Conservation (phyloP, 2,888 invertebrate species). For the Campaea margaritaria region DNA sequence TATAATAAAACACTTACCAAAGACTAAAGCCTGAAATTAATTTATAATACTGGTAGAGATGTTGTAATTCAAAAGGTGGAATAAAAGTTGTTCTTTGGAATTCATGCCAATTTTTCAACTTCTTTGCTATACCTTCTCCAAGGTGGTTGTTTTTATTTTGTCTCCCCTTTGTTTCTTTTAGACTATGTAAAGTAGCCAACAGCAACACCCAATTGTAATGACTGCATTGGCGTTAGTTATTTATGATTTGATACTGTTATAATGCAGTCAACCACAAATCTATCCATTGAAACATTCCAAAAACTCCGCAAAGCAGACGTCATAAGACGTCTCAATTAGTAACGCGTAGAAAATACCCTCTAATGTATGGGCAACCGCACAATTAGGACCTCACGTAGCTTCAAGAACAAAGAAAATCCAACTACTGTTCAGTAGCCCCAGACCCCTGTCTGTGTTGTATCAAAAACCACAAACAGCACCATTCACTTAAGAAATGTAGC, state of each 20-base stretch:
- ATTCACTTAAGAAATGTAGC: slow-evolving; percentile 55
- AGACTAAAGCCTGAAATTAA: no score
- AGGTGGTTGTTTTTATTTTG: no score
- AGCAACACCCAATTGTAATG: neutral
- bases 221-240: slow-evolving; percentile 7
- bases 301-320: slow-evolving; percentile 31
- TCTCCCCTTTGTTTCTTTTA: no score
- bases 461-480: slow-evolving; percentile 77
- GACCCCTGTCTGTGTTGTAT: slow-evolving; percentile 68
- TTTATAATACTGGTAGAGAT: no score
- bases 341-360: slow-evolving; percentile 54
- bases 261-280: slow-evolving; percentile 31
- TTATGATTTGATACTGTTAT: slow-evolving; percentile 22
- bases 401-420: slow-evolving; percentile 65
- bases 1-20: no score
- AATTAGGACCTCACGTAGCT: slow-evolving; percentile 73
- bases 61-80: no score
- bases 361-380: slow-evolving; percentile 68
- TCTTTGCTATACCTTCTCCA: no score
- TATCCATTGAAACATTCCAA: slow-evolving; percentile 21
- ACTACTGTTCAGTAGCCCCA: slow-evolving; percentile 75
- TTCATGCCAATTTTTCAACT: no score
- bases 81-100: no score
- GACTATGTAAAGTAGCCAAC: no score
- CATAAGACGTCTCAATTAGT: slow-evolving; percentile 56